A percentile compares a stretch with the other conserved stretches of the same genome.
These are phyloP conservation scores for Tangara arthus DNA, from an alignment of 2,797 vertebrate genomes.

Conservation along the genomic window DNA sequence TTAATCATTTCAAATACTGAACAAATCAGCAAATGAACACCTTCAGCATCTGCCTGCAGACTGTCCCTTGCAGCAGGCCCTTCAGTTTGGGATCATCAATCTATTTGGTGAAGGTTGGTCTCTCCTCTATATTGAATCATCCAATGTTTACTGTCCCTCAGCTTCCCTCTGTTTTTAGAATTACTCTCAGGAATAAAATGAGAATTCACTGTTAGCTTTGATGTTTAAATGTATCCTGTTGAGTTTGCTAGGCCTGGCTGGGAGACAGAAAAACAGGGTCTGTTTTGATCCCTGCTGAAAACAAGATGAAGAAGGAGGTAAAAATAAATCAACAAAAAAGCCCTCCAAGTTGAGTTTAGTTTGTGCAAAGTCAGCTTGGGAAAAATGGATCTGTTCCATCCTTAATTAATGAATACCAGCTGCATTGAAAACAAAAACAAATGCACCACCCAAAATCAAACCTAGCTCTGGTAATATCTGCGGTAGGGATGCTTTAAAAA, in stretches of 20 bases:
- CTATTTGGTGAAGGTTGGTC: background rate
- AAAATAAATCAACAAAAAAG: background rate
- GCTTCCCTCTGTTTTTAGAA: background rate
- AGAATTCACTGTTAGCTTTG: conserved; percentile 14
- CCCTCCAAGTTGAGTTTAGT: background rate
- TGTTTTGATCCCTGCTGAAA: conserved; percentile 29
- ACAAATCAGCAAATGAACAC: background rate
- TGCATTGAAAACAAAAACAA: background rate
- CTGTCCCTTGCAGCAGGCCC: background rate
- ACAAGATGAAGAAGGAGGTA: background rate
- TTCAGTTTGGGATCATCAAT: background rate
- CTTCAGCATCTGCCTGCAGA: background rate
- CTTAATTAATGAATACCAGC: background rate
- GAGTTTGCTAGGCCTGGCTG: background rate
- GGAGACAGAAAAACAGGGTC: background rate
- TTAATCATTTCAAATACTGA: background rate
- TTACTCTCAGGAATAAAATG: conserved; percentile 1
- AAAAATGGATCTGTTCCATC: background rate
- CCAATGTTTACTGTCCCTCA: background rate
- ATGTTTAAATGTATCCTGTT: background rate
- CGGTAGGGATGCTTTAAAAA: background rate
- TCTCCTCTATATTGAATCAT: background rate
- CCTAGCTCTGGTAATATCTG: background rate
- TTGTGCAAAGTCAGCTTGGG: background rate
- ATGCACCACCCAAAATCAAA: background rate